phyloP scores from a whole-genome alignment of 2,888 invertebrate species.

The Germaria angustata region DNA sequence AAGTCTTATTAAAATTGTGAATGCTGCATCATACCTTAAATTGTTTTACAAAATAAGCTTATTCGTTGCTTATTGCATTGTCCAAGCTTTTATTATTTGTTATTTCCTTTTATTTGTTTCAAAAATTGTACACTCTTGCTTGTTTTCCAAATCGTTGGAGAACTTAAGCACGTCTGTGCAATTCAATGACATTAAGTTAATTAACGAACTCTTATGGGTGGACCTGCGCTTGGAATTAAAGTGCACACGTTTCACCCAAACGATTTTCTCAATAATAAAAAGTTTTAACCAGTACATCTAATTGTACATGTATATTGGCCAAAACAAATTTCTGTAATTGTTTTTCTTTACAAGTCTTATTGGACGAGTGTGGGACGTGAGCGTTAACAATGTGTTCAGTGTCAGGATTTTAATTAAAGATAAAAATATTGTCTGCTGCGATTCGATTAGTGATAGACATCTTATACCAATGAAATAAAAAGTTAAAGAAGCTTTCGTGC shows the following conservation, averaged over 20 bases:
- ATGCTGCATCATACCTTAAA: no score
- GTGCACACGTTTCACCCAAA: conserved; percentile 45
- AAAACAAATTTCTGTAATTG: conserved; percentile 24
- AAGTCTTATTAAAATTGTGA: no score
- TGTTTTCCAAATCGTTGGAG: no score
- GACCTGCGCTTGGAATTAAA: conserved; percentile 40
- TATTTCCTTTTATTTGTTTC: no score
- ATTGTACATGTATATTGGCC: not conserved
- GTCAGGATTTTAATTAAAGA: conserved; percentile 17
- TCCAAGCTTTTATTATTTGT: no score
- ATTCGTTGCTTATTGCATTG: no score
- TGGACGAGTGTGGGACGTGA: not conserved
- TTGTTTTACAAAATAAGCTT: no score
- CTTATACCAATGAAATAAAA: no score
- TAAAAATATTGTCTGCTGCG: not conserved
- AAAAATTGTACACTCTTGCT: no score
- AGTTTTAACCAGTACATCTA: not conserved
- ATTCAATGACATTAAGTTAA: conserved; percentile 61
- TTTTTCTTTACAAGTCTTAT: not conserved
- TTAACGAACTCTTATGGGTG: conserved; percentile 56
- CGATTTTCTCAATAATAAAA: not conserved
- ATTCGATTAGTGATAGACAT: no score
- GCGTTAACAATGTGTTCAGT: not conserved
- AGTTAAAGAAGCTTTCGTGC: no score
- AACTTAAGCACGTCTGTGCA: conserved; percentile 53